Evolutionary conservation across 23 tunicate species (phyloP), one percentile per base, ranked within the genome.

Genomic region (Ciona savignyi): DNA sequence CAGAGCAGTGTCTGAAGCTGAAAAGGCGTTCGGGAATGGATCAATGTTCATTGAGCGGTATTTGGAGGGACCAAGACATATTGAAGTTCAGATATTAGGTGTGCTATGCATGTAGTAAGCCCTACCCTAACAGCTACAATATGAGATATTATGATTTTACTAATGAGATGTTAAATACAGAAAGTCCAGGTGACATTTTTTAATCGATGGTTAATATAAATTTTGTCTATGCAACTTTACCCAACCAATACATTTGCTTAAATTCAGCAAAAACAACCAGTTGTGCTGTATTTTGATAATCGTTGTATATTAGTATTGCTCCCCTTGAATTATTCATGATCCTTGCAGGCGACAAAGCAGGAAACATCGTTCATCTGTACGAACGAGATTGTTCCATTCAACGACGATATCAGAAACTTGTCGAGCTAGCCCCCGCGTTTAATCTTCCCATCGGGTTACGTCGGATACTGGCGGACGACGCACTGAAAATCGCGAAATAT

Each of bases 351-450:
- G 99, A 95, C 67, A 60, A 67, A 29, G 70, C 71, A 2, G 99
- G 99, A 3, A 95, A 95, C 62, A 26, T 95, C 0, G 95, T 95
- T 60, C 99, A 95, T 70, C 63, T 95, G 4, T 95, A 83, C 60
- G 99, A 95, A 62, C 84, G 99, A 2, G 99, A 95, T 73, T 95
- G 99, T 60, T 95, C 99, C 25, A 95, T 95, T 30, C 99, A 95
- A 68, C 71, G 99, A 30, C 33, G 99, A 61, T 95, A 95, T 69
- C 99, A 95, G 74, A 95, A 95, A 68, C 96, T 95, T 33, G 99
- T 95, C 0, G 99, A 95, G 74, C 80, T 95, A 6, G 99, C 99
- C 1, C 99, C 99, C 2, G 99, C 88, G 4, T 77, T 42, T 22
- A 77, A 93, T 29, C 60, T 86, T 29, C 85, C 89, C 51, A 79